Evolutionary conservation across 1,140 invertebrate genomes (phyloP), one percentile per base, ranked within the genome.

Genomic region (Zaprionus tsacasi): DNA sequence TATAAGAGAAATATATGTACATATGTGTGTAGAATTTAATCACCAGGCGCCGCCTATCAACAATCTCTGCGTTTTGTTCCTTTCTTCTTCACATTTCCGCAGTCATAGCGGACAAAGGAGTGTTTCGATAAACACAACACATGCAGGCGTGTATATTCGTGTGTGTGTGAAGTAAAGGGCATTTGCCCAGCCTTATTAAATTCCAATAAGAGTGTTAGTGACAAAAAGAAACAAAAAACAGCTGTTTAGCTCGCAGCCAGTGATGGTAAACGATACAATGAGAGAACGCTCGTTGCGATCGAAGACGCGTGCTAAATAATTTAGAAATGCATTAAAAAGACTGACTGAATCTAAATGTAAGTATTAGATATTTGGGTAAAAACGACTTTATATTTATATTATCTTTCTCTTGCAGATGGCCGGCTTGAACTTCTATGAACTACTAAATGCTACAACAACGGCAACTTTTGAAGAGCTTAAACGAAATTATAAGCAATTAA

Each of bases 401-500:
- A 45, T 66, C n/a, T 66, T 7, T 56, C 27, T 21, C 15, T 82
- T 45, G 33, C 79, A 85, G 81, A 89, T 81, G 82, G 56, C 75
- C 10, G 56, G 61, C 13, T 11, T 70, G 21, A 81, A 83, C 78
- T 91, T 79, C 61, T 91, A 91, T 78, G 86, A 91, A 56, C 75
- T 90, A 21, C 76, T 91, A 6, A 79, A 91, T 56, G 75, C 74
- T 17, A 10, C 50, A 6, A 40, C 85, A 58, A 85, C 59, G 36
- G 91, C 91, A 58, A 85, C 69, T 8, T 76, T 85, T 40, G 91
- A 92, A 36, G 88, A 92, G 78, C 79, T 92, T 59, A 92, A 91
- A 57, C 54, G 67, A 40, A 92, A 82, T 81, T 92, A 92, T 78
- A 92, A 92, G 48, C 85, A 91, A 80, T 83, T 92, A 80, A 91